Base-by-base conservation (phyloP, 2,888 invertebrate species). In the Clunio marinus region DNA sequence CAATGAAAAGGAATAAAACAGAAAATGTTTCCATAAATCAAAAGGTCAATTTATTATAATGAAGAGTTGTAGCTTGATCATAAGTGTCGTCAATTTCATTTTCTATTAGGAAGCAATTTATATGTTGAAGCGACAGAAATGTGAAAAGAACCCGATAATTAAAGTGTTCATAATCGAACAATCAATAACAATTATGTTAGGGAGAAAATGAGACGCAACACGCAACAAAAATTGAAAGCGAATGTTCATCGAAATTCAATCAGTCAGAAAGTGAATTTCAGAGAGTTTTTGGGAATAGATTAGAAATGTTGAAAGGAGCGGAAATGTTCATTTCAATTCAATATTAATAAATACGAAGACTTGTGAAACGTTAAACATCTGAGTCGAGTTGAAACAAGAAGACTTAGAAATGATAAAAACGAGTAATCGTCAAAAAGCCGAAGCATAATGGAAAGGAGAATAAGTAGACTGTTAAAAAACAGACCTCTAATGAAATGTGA, bases 401-500 rank as follows among this genome's bases (percentile, higher is more conserved):
- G 51, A 51, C 51, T 22, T 51, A 51, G 51, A 51, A 60, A 22
- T 2, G 60, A 59, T 1, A 17, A 27, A 22, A 60, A 10, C 17
- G 37, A 60, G 20, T 10, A 45, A 17, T 22, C 20, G 15, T n/a
- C 20, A 10, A n/a, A 55, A 55, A 24, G 20, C 17, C 28, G 59
- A 55, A n/a, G 32, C 35, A 17, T 35, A 20, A 45, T 3, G 17
- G 32, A 32, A 10, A 32, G 32, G 5, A 32, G 32, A 24, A n/a
- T 4, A 55, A 25, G 55, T n/a, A 55, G 5, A 24, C 8, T 25
- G 20, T 59, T 32, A 46, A 66, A 63, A 25, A 66, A 35, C 66
- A 66, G 66, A 66, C 51, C 66, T 66, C n/a, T 20, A 46, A 22
- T 51, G 66, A 32, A 66, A 66, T 66, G 32, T 66, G 66, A 66